phyloP scores from a whole-genome alignment of 2,888 invertebrate genomes.

The Lepidochrysops patricia region DNA sequence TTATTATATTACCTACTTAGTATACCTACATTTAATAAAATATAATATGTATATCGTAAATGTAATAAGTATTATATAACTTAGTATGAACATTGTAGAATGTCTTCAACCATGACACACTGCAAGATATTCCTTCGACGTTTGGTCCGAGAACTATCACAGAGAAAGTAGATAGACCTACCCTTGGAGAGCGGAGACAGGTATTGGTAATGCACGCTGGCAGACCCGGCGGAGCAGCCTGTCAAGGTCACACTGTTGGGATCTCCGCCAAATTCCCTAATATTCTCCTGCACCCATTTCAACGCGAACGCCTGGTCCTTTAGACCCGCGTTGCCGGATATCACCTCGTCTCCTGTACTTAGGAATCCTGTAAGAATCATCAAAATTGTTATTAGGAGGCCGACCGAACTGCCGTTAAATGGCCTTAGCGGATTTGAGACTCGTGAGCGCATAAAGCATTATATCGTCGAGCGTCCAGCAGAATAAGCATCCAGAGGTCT shows the following conservation, averaged over 20 bases:
- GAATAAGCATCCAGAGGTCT: neutral
- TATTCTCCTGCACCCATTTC: slow-evolving; percentile 76
- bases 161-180: neutral
- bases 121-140: too few relatives aligned
- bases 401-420: too few relatives aligned
- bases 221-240: slow-evolving; percentile 79
- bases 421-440: too few relatives aligned
- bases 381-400: too few relatives aligned
- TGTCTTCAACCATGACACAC: too few relatives aligned
- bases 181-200: slow-evolving; percentile 62
- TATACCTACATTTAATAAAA: too few relatives aligned
- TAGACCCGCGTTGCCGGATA: slow-evolving; percentile 79
- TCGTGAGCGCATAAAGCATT: too few relatives aligned
- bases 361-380: slow-evolving; percentile 70
- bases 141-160: too few relatives aligned
- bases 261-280: slow-evolving; percentile 75
- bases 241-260: slow-evolving; percentile 48
- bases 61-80: too few relatives aligned
- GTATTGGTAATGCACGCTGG: slow-evolving; percentile 78
- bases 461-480: too few relatives aligned
- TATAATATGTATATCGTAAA: neutral
- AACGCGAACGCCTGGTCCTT: slow-evolving; percentile 79
- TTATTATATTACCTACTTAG: too few relatives aligned
- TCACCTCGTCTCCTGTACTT: slow-evolving; percentile 75
- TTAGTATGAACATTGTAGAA: too few relatives aligned